A percentile compares a stretch with the other conserved stretches of the same genome.
Evolutionary conservation across 2,797 vertebrate species (phyloP).

Genomic region (Orientallactaga sibirica): DNA sequence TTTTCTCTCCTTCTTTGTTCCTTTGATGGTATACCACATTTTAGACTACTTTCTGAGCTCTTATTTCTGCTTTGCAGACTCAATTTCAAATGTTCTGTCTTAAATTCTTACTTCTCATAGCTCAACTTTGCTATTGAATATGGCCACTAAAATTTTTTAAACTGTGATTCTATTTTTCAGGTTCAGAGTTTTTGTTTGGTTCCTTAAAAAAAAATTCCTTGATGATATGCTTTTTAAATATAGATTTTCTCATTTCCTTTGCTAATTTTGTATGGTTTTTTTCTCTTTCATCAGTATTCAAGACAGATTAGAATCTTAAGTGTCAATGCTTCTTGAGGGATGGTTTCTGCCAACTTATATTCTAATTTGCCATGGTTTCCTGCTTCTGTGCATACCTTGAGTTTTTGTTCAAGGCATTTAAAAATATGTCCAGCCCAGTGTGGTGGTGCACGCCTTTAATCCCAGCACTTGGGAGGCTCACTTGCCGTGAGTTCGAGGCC

Average conservation of each 20-base stretch:
- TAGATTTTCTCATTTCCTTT: not conserved
- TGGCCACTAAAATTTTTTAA: not conserved
- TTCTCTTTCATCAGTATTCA: not conserved
- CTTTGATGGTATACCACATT: not conserved
- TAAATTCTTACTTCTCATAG: not conserved
- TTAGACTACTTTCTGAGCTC: not conserved
- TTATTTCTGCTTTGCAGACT: not conserved
- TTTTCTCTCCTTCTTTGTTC: not conserved
- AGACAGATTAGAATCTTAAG: not conserved
- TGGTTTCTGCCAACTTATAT: not conserved
- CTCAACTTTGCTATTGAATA: not conserved
- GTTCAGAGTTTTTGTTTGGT: not conserved
- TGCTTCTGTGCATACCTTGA: not conserved
- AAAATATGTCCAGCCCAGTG: not conserved
- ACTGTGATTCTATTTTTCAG: not conserved
- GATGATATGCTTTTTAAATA: not conserved
- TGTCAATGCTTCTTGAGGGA: not conserved
- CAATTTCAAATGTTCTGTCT: not conserved
- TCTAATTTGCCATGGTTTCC: not conserved
- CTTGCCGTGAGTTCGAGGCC: too few relatives aligned
- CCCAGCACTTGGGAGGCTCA: too few relatives aligned
- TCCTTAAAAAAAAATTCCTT: not conserved
- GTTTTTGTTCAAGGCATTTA: not conserved
- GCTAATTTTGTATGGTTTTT: not conserved
- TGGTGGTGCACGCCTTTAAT: too few relatives aligned